These are phyloP conservation scores for Capromys pilorides DNA, from an alignment of 2,797 vertebrate genomes.

Conservation along the genomic window DNA sequence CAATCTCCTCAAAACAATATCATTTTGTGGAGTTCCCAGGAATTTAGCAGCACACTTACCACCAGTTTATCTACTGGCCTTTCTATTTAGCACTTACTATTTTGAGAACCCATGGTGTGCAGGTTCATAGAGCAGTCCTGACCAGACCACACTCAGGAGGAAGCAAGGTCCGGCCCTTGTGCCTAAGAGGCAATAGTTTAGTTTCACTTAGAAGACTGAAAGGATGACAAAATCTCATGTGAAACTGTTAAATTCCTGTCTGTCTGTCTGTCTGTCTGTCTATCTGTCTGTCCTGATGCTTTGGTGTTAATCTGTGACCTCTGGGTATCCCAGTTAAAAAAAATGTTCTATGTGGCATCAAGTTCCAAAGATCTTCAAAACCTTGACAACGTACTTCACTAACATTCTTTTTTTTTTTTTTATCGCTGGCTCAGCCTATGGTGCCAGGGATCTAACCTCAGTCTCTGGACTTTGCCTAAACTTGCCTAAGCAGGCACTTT, in stretches of 20 bases:
- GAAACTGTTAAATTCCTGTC: not conserved
- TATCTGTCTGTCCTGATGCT: not conserved
- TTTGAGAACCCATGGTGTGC: not conserved
- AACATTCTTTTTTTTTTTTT: too few relatives aligned
- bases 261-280: not conserved
- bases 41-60: not conserved
- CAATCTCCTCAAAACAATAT: conserved; percentile 7
- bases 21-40: conserved; percentile 25
- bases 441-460: too few relatives aligned
- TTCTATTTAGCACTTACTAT: not conserved
- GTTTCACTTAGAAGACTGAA: conserved; percentile 40
- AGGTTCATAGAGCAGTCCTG: not conserved
- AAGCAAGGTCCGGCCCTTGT: not conserved
- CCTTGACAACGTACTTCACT: not conserved
- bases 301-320: not conserved
- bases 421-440: too few relatives aligned
- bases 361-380: conserved; percentile 44
- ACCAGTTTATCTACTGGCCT: not conserved
- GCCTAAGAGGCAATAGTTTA: not conserved
- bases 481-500: too few relatives aligned
- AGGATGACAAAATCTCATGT: conserved; percentile 2
- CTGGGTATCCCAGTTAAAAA: not conserved
- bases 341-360: not conserved
- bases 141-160: not conserved
- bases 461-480: too few relatives aligned